Percentiles rank a stretch among this genome's conserved stretches.
Conservation (phyloP, 1,140 invertebrate species). For the Colletes gigas region DNA sequence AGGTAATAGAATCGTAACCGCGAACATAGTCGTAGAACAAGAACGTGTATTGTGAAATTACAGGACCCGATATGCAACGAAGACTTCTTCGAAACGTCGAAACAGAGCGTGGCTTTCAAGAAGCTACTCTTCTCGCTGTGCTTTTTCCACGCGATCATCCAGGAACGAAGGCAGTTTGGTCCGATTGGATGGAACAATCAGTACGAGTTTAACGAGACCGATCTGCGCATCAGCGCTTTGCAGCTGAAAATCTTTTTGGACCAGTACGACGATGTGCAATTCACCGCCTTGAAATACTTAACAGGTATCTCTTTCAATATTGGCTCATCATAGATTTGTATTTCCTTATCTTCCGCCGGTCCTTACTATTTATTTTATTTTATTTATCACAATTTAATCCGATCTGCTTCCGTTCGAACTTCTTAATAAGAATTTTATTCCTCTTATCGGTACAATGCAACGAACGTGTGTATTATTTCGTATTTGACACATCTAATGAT, state of each 20-base stretch:
- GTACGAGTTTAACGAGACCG: conserved; percentile 98
- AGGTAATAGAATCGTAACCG: conserved; percentile 68
- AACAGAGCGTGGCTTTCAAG: conserved; percentile 89
- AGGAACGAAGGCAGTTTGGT: conserved; percentile 95
- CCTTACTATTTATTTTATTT: no score
- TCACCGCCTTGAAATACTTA: conserved; percentile 93
- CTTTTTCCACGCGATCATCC: conserved; percentile 96
- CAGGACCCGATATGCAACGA: conserved; percentile 92
- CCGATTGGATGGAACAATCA: conserved; percentile 97
- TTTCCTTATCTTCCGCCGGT: no score
- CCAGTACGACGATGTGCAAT: conserved; percentile 93
- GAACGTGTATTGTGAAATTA: not conserved
- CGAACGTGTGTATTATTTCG: no score
- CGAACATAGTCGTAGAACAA: not conserved
- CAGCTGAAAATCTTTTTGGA: conserved; percentile 95
- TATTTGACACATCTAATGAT: no score
- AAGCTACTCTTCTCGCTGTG: conserved; percentile 93
- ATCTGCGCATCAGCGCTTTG: conserved; percentile 92
- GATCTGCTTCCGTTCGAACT: no score
- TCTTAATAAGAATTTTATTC: no score
- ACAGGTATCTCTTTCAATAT: conserved; percentile 79
- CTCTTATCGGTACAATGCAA: no score
- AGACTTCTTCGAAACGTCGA: conserved; percentile 93
- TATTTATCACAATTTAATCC: no score
- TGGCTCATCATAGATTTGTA: no score